phyloP scores from a whole-genome alignment of 1,140 invertebrate genomes.

The Platyura marginata region DNA sequence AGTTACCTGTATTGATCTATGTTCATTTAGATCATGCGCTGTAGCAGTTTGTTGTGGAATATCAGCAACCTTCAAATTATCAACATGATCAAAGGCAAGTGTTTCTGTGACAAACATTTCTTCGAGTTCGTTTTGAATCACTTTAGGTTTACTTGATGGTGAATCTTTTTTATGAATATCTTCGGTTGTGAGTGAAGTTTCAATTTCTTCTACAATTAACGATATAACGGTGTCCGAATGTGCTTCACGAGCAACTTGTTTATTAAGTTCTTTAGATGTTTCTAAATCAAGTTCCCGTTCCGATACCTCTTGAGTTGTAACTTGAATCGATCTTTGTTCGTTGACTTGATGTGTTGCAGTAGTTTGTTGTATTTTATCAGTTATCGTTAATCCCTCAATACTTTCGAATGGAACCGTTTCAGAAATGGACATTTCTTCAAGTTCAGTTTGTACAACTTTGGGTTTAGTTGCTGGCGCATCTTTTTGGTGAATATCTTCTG shows the following conservation, averaged over 20 bases:
- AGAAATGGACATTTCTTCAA: neutral
- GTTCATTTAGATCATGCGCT: neutral
- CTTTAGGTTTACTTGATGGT: neutral
- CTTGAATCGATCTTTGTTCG: neutral
- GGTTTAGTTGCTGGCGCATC: slow-evolving; percentile 3
- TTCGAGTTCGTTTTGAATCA: neutral
- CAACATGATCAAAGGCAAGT: neutral
- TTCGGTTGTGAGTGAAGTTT: slow-evolving; percentile 9
- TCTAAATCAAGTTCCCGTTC: neutral
- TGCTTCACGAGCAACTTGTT: neutral
- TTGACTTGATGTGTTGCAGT: neutral
- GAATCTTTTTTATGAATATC: slow-evolving; percentile 11
- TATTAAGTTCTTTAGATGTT: neutral
- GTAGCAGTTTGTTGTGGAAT: neutral
- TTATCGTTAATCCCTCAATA: neutral
- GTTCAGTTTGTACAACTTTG: neutral
- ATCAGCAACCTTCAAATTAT: neutral
- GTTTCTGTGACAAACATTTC: neutral
- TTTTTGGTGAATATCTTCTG: slow-evolving; percentile 10
- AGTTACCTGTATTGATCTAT: neutral
- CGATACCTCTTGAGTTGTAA: neutral
- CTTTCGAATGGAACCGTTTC: neutral
- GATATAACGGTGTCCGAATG: slow-evolving; percentile 6
- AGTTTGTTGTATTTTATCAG: neutral
- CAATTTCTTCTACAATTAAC: slow-evolving; percentile 6